These are phyloP conservation scores for Tipula helvola DNA, from an alignment of 2,888 invertebrate genomes.

Conservation along the genomic window DNA sequence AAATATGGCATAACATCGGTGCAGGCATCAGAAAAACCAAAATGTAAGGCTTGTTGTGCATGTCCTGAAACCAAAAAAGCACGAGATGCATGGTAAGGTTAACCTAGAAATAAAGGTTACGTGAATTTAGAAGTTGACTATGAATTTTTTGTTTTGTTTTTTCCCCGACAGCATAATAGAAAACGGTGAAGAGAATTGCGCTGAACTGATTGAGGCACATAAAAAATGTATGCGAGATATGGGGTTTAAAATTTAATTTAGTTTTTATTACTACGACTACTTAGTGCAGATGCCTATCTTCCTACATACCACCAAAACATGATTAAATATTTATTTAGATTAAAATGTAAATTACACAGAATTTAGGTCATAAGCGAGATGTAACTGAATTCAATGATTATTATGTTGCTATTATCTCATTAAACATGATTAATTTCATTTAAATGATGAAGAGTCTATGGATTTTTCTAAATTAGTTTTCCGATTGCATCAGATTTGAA, in stretches of 20 bases:
- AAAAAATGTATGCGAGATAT: conserved; percentile 91
- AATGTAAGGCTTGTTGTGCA: conserved; percentile 90
- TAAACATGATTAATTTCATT: not conserved
- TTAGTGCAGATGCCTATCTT: not conserved
- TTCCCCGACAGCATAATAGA: conserved; percentile 65
- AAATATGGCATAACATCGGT: not conserved
- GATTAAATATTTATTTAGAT: not conserved
- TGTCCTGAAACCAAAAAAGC: conserved; percentile 90
- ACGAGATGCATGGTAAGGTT: conserved; percentile 76
- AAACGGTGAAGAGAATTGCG: conserved; percentile 84
- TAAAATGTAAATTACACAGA: not conserved
- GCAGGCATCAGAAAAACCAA: conserved; percentile 45
- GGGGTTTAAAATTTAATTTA: conserved; percentile 80
- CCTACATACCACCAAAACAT: not conserved
- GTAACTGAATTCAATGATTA: not conserved
- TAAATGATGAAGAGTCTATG: not conserved
- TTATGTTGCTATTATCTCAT: not conserved
- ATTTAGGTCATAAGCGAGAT: not conserved
- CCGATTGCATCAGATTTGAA: not conserved
- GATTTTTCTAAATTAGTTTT: too few relatives aligned
- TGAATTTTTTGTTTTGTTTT: too few relatives aligned
- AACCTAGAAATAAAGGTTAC: not conserved
- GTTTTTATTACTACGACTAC: not conserved
- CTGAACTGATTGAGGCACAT: conserved; percentile 84
- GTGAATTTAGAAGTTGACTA: not conserved